Evolutionary conservation across 2,113 vertebrate genomes (phyloP), one percentile per base, ranked within the genome.

Genomic region (Tetrao urogallus): DNA sequence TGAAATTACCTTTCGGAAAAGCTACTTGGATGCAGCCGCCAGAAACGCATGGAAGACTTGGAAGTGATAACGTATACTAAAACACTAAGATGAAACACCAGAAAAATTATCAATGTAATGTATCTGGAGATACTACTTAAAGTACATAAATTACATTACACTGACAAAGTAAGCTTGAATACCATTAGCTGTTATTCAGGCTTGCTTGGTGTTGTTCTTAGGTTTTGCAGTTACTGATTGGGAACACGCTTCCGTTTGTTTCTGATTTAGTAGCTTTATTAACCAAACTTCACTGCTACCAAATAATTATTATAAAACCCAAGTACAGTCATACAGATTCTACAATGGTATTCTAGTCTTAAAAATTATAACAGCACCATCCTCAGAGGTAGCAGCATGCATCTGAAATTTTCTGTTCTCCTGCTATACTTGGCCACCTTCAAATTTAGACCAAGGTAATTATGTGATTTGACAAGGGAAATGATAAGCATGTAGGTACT

Each of bases 381-480:
- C n/a, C 38, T 82, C 66, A 88, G 69, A 69, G 61, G 65, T 17
- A 71, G 32, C 71, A 65, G 56, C 8, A 79, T 0, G 3, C 20
- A 32, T 65, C 52, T 18, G 42, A 90, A 81, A 89, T 79, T 52
- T 67, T 60, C 40, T 91, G 52, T 54, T 61, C 63, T 88, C n/a
- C 47, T 71, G 66, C 81, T 83, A 40, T 36, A 76, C 64, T 92
- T 91, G 88, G 86, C 82, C 76, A 94, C 79, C 76, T 94, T 92
- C 82, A 96, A 94, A 96, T 94, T 63, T 42, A 96, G 91, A 96
- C 86, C 73, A 84, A 75, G 70, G 81, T 92, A 94, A 94, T 92
- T 94, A 94, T 0, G 1, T 83, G 86, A 97, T 93, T 86, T 93
- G 90, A 93, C 91, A 95, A 82, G 91, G 81, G 83, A 96, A 94